Evolutionary conservation across 2,797 vertebrate species (phyloP).

Genomic region (Platalea minor): DNA sequence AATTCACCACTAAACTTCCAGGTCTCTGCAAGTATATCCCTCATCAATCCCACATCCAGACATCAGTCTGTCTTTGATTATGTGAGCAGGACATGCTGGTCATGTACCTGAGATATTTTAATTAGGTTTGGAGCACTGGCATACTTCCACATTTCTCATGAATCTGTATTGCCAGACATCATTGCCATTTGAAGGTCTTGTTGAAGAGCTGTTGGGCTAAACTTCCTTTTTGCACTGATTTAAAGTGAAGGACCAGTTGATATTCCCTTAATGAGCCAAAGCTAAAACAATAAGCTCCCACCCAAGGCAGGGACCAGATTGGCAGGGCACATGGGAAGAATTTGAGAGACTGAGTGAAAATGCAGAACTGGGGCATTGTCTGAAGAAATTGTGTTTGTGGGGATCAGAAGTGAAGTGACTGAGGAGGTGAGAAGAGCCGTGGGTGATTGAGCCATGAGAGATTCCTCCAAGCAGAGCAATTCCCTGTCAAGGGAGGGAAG

Average conservation of each 20-base stretch:
- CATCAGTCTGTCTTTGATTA: not conserved
- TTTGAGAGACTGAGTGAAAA: not conserved
- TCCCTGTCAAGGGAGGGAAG: not conserved
- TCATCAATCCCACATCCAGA: not conserved
- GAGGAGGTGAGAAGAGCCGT: not conserved
- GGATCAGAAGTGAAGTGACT: not conserved
- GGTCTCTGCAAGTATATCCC: not conserved
- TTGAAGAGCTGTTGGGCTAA: not conserved
- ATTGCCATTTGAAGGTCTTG: not conserved
- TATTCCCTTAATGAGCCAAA: not conserved
- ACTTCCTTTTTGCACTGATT: not conserved
- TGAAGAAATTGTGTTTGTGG: not conserved
- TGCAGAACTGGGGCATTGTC: not conserved
- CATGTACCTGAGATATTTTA: not conserved
- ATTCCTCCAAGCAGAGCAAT: not conserved
- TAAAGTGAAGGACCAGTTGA: not conserved
- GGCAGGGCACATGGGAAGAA: not conserved
- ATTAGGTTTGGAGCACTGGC: not conserved
- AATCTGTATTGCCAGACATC: not conserved
- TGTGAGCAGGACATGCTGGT: not conserved
- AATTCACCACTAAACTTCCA: not conserved
- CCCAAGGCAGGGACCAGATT: not conserved
- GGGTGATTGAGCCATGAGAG: not conserved
- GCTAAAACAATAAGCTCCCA: not conserved
- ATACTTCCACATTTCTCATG: not conserved